Evolutionary conservation across 2,888 invertebrate species (phyloP), one percentile per base, ranked within the genome.

Genomic region (Euplagia quadripunctaria): DNA sequence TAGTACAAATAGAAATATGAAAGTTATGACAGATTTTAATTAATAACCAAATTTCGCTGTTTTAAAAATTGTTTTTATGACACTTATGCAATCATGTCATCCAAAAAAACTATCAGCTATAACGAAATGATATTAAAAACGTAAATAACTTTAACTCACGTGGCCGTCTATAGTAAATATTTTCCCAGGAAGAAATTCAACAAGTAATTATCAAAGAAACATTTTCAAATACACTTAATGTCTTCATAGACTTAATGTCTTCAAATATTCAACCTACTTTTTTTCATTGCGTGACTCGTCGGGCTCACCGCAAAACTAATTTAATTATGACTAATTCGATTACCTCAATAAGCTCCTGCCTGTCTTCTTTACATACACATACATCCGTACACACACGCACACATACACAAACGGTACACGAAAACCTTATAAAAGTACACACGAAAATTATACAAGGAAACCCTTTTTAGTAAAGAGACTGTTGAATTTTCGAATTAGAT

Each of bases 311-410:
- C 85, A 78, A 87, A 87, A 90, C 89, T 94, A 95, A 95, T 94
- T 93, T 86, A 94, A 95, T 95, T 95, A 95, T 72, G 74, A 77
- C 90, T 95, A 95, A 95, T 94, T 94, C 90, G 90, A 95, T 95
- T 95, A 95, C 88, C 83, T 81, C 85, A 88, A 87, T 92, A 93
- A 90, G 89, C 90, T 87, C 77, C 83, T 77, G 81, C 75, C 83
- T 85, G 86, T 86, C 86, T 85, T 88, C 88, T 85, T 86, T 82
- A 83, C 86, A 86, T 85, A 83, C 86, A 83, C 83, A 87, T 85
- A 83, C 49, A 71, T 58, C 58, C 64, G 51, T 67, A 71, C 70
- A 73, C 68, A 76, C 46, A 77, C 58, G 69, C 66, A 74, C 63
- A 73, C 74, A 77, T 46, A 69, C 64, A 68, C 52, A 70, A 68